A percentile compares a stretch with the other conserved stretches of the same genome.
Evolutionary conservation across 1,140 invertebrate genomes (phyloP).

Genomic region (Drosophila subpulchrella): DNA sequence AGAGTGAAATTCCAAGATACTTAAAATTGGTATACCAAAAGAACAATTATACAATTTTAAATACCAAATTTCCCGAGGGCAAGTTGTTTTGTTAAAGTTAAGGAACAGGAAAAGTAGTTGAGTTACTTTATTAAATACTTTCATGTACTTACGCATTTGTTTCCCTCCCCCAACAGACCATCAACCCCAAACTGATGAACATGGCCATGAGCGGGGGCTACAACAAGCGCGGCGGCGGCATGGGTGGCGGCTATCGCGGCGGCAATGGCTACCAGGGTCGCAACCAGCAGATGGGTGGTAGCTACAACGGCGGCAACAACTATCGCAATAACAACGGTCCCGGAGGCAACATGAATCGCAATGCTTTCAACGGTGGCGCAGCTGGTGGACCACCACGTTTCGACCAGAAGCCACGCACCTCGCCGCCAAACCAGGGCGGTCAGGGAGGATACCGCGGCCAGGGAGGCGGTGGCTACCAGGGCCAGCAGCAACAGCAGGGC

Average conservation of each 20-base stretch:
- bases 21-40: too few species aligned
- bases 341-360: constrained; percentile 53
- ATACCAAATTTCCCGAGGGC: background rate
- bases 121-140: background rate
- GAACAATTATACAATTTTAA: background rate
- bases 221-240: constrained; percentile 74
- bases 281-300: constrained; percentile 67
- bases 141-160: background rate
- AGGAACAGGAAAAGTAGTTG: too few species aligned
- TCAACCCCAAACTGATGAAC: constrained; percentile 87
- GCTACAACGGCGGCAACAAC: constrained; percentile 47
- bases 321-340: constrained; percentile 63
- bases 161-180: constrained; percentile 80
- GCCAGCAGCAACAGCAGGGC: constrained; percentile 56
- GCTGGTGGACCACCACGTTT: constrained; percentile 52
- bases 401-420: constrained; percentile 64
- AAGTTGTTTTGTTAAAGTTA: too few species aligned
- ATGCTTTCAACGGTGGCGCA: constrained; percentile 40
- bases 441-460: constrained; percentile 55
- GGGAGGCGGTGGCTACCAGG: constrained; percentile 57
- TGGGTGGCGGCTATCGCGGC: constrained; percentile 58
- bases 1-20: too few species aligned
- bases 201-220: constrained; percentile 84
- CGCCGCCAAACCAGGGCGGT: constrained; percentile 53
- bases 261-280: constrained; percentile 68